Percentiles rank a stretch among this genome's conserved stretches.
Evolutionary conservation across 1,140 invertebrate genomes (phyloP).

Genomic region (Scaptomyza graminum): DNA sequence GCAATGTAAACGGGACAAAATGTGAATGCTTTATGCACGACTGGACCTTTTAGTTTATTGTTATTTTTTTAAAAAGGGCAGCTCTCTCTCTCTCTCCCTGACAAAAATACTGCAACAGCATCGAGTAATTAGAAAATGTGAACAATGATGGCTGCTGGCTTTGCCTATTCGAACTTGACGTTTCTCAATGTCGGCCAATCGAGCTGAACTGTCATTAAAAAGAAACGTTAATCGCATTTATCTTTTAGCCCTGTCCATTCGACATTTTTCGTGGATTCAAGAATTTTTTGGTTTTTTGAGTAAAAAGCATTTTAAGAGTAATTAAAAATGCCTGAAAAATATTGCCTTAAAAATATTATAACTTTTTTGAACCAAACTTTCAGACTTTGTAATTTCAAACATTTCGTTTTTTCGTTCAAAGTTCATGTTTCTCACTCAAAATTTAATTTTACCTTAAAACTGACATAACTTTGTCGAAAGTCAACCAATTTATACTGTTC

Average conservation of each 20-base stretch:
- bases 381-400: too few species aligned
- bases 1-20: slow-evolving; percentile 30
- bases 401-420: too few species aligned
- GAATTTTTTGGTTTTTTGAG: neutral
- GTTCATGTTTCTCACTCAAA: too few species aligned
- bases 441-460: too few species aligned
- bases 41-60: slow-evolving; percentile 77
- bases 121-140: slow-evolving; percentile 40
- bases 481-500: too few species aligned
- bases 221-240: neutral
- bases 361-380: too few species aligned
- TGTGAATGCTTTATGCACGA: slow-evolving; percentile 75
- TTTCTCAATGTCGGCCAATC: slow-evolving; percentile 7
- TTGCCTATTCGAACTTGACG: slow-evolving; percentile 5
- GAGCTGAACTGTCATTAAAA: slow-evolving; percentile 1
- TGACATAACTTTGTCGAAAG: too few species aligned
- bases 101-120: slow-evolving; percentile 3
- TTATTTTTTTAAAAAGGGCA: slow-evolving; percentile 59
- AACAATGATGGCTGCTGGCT: neutral
- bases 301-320: neutral
- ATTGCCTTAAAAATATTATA: too few species aligned
- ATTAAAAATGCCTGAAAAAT: neutral
- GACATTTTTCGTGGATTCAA: neutral
- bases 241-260: too few species aligned
- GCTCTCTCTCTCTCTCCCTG: slow-evolving; percentile 7